A percentile compares a stretch with the other conserved stretches of the same genome.
phyloP scores from a whole-genome alignment of 2,888 invertebrate genomes.

The Meandrusa payeni region DNA sequence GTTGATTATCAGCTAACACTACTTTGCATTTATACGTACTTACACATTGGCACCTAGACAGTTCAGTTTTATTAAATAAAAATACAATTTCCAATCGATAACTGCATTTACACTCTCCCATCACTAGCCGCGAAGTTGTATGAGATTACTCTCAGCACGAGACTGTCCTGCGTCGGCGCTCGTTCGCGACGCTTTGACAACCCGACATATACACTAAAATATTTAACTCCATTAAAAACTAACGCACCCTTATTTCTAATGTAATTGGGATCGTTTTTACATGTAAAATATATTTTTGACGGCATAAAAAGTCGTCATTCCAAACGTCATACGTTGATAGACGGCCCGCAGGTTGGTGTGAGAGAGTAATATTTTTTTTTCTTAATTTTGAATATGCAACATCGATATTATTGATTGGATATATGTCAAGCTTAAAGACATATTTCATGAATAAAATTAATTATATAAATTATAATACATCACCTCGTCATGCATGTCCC shows the following conservation, averaged over 20 bases:
- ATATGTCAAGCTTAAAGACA: constrained; percentile 17
- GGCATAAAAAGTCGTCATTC: constrained; percentile 27
- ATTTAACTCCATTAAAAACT: constrained; percentile 28
- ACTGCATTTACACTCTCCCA: constrained; percentile 35
- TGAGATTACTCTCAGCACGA: constrained; percentile 80
- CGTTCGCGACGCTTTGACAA: constrained; percentile 80
- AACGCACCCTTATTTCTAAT: constrained; percentile 31
- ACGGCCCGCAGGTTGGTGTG: constrained; percentile 64
- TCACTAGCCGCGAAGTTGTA: constrained; percentile 60
- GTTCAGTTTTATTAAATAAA: too few species aligned
- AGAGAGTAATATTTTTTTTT: constrained; percentile 54
- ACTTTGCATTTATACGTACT: too few species aligned
- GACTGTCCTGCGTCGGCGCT: constrained; percentile 78
- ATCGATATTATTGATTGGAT: constrained; percentile 70
- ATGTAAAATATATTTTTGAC: constrained; percentile 8
- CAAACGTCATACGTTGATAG: constrained; percentile 75
- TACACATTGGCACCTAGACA: too few species aligned
- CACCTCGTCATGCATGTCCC: too few species aligned
- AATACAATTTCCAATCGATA: constrained; percentile 39
- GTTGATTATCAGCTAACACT: too few species aligned
- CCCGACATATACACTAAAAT: constrained; percentile 57
- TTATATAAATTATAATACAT: constrained; percentile 1
- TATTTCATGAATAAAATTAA: constrained; percentile 14
- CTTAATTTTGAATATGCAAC: constrained; percentile 65
- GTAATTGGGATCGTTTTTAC: constrained; percentile 35